Base-by-base conservation (phyloP, 1,140 invertebrate genomes). In the Pentalonia nigronervosa region DNA sequence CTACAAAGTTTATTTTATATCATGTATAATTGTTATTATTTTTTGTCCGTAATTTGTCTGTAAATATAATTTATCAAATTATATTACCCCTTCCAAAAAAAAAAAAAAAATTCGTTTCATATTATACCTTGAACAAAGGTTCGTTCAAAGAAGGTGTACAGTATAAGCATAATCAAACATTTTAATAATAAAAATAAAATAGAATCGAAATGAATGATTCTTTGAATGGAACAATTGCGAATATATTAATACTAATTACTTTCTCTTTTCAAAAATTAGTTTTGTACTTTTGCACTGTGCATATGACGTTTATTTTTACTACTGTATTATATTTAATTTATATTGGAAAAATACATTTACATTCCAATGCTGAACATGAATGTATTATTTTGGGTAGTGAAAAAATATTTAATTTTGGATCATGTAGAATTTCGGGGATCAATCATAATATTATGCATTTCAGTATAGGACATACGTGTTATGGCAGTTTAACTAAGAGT, bases 211-310 rank as follows among this genome's bases (percentile, higher is more conserved):
- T 36, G 50, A 89, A 89, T 56, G 7, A 89, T 6, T 90, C 34
- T 60, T 56, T 90, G 50, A 90, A 90, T 90, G 23, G 34, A 60
- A 90, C 50, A 90, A 90, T 90, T 90, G 88, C 11, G 53, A 90
- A 90, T 90, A 90, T 90, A 53, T 56, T n/a, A 53, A 50, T 9
- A 56, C 48, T 21, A 41, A 76, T 76, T 53, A 89, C 87, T 89
- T 89, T 90, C 50, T 56, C 88, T 90, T 90, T 90, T 60, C n/a
- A 11, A 34, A 87, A 90, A 90, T 90, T 50, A 60, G 50, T 90
- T 41, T 90, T 41, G 30, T 11, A 56, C 34, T 90, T 90, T 90
- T 90, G 88, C 34, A 90, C 50, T 60, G 21, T 30, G 41, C 23
- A 60, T 4, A 30, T 25, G 6, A 25, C 23, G 88, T 41, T 90